Evolutionary conservation across 2,888 invertebrate genomes (phyloP), one percentile per base, ranked within the genome.

Genomic region (Octodonta nipae): DNA sequence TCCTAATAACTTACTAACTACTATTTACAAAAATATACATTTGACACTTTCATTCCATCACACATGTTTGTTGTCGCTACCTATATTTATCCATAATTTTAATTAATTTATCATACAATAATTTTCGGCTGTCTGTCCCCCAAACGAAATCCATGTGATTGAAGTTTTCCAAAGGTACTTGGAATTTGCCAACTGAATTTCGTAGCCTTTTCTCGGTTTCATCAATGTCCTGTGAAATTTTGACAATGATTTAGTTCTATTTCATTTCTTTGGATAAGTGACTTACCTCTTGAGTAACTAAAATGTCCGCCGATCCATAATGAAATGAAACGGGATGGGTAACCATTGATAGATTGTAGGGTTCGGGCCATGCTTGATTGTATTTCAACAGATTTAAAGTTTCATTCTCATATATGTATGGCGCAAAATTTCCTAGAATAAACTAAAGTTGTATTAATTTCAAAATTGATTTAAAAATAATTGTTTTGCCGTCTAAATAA

Each of bases 61-160:
- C n/a, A n/a, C n/a, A n/a, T n/a, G n/a, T n/a, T n/a, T n/a, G n/a
- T n/a, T n/a, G n/a, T n/a, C 22, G 22, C 22, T 28, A 42, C 22
- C 35, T 37, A 40, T 52, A 55, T 46, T 60, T 57, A 36, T 60
- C 61, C 55, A 78, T 69, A 13, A 72, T 57, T 34, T 63, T 62
- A 11, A 74, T 55, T 17, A 75, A 56, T 40, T 67, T 64, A 33
- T 73, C 59, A 47, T 73, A 78, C 1, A 80, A 51, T 33, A 78
- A 51, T 3, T 61, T 60, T 33, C 64, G 67, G 1, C 70, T 72
- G 50, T 77, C 66, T 8, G 68, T 70, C 8, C 70, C 79, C 71
- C 74, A 78, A 41, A 77, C 59, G 50, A 78, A 81, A 51, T 82
- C 81, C 37, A 80, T 50, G 52, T 82, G 81, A 50, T 72, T 78